These are phyloP conservation scores for Orthosia gothica DNA, from an alignment of 2,888 invertebrate genomes.

Conservation along the genomic window DNA sequence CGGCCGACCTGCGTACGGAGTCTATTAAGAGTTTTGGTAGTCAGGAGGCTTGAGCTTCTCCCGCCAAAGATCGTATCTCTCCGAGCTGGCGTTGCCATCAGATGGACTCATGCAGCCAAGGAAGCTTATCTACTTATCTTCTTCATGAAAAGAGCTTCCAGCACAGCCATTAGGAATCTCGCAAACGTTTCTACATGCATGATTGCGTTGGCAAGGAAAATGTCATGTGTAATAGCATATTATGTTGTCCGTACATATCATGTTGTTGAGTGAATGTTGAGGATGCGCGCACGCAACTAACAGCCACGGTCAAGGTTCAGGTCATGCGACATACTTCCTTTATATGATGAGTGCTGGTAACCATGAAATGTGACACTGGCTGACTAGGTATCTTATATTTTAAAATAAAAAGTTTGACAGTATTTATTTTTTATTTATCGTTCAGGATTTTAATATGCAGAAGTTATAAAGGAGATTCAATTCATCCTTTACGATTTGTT, in stretches of 20 bases:
- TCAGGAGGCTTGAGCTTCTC: no score
- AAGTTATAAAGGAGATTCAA: slow-evolving; percentile 2
- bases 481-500: slow-evolving; percentile 1
- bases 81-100: no score
- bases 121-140: not conserved
- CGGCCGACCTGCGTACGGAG: no score
- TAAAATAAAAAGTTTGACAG: not conserved
- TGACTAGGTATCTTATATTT: not conserved
- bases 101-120: no score
- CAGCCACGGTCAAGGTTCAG: slow-evolving; percentile 67
- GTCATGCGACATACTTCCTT: slow-evolving; percentile 68
- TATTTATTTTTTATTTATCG: not conserved
- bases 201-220: not conserved
- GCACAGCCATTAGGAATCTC: not conserved
- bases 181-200: not conserved
- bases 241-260: slow-evolving; percentile 25
- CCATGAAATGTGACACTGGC: slow-evolving; percentile 57
- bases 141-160: not conserved
- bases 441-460: not conserved
- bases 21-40: no score
- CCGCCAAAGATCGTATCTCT: no score
- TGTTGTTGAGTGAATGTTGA: slow-evolving; percentile 23
- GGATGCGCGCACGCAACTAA: slow-evolving; percentile 61
- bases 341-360: slow-evolving; percentile 41
- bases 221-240: slow-evolving; percentile 1